Percentiles rank a stretch among this genome's conserved stretches.
Conservation (phyloP, 1,140 invertebrate species). For the Apolygus lucorum region DNA sequence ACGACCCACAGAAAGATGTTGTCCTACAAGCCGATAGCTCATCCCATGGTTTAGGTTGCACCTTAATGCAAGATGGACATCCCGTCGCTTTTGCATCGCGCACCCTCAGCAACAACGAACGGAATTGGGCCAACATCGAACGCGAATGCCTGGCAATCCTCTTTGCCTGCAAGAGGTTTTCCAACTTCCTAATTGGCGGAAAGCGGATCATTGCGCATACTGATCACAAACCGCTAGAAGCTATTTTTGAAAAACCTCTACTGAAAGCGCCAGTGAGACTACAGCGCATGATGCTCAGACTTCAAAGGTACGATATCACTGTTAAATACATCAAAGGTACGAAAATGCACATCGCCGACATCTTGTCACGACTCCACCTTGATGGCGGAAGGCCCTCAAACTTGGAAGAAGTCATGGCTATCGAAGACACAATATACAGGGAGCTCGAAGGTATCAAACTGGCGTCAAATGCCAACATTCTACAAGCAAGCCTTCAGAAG, state of each 20-base stretch:
- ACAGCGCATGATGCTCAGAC: slow-evolving; percentile 40
- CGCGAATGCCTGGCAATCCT: slow-evolving; percentile 35
- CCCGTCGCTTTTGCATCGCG: slow-evolving; percentile 39
- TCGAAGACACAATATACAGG: slow-evolving; percentile 24
- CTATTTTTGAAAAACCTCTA: slow-evolving; percentile 33
- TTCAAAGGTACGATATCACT: slow-evolving; percentile 33
- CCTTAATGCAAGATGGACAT: slow-evolving; percentile 34
- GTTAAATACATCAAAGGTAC: slow-evolving; percentile 31
- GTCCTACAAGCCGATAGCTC: slow-evolving; percentile 36
- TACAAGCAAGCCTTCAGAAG: slow-evolving; percentile 28
- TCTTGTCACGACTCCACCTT: slow-evolving; percentile 33
- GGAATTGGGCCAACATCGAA: slow-evolving; percentile 36
- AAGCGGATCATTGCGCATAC: slow-evolving; percentile 33
- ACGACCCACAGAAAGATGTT: slow-evolving; percentile 32
- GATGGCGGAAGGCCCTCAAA: background rate
- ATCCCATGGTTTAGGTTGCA: slow-evolving; percentile 32
- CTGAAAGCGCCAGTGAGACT: slow-evolving; percentile 35
- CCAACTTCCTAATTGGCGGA: slow-evolving; percentile 37
- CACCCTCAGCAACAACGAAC: slow-evolving; percentile 33
- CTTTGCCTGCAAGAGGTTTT: slow-evolving; percentile 33
- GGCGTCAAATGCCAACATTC: slow-evolving; percentile 25
- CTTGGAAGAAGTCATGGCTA: background rate
- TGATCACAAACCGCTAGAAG: slow-evolving; percentile 39
- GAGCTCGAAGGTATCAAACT: slow-evolving; percentile 29
- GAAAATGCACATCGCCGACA: slow-evolving; percentile 35